Percentiles rank a stretch among this genome's conserved stretches.
These are phyloP conservation scores for Phymastichus coffea DNA, from an alignment of 1,140 invertebrate genomes.

Conservation along the genomic window DNA sequence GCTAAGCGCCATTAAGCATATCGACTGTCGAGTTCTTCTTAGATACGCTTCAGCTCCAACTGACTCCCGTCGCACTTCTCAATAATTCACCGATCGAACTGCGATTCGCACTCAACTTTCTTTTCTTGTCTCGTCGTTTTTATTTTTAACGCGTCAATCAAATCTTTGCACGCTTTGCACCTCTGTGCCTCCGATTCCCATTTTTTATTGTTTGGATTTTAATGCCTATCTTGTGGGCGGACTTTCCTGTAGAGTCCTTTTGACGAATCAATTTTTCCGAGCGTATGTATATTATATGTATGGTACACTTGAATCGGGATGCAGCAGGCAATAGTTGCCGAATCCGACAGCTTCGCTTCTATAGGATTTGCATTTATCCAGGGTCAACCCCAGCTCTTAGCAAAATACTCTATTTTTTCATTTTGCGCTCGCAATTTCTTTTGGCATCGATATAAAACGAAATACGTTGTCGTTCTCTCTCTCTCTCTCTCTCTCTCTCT, in stretches of 20 bases:
- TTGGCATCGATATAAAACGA: background rate
- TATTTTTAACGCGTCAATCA: background rate
- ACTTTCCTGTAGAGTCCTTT: constrained; percentile 16
- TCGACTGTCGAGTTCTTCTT: constrained; percentile 25
- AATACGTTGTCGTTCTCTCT: background rate
- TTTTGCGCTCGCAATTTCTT: background rate
- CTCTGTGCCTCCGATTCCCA: background rate
- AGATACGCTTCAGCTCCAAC: constrained; percentile 30
- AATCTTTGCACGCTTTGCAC: background rate
- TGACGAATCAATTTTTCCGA: constrained; percentile 16
- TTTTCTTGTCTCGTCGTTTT: too few species aligned
- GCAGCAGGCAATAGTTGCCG: background rate
- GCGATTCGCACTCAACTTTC: too few species aligned
- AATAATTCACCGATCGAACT: too few species aligned
- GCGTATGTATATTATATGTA: background rate
- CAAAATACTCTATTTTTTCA: background rate
- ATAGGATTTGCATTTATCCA: constrained; percentile 7
- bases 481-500: background rate
- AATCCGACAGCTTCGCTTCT: background rate
- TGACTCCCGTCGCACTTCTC: constrained; percentile 34
- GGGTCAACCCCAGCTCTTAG: background rate
- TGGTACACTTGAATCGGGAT: background rate
- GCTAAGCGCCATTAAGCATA: constrained; percentile 28
- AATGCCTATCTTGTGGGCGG: background rate
- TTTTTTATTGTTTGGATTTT: background rate